Percentiles rank a stretch among this genome's conserved stretches.
Conservation (phyloP, 2,797 vertebrate genomes). For the Enteromius trimaculatus region DNA sequence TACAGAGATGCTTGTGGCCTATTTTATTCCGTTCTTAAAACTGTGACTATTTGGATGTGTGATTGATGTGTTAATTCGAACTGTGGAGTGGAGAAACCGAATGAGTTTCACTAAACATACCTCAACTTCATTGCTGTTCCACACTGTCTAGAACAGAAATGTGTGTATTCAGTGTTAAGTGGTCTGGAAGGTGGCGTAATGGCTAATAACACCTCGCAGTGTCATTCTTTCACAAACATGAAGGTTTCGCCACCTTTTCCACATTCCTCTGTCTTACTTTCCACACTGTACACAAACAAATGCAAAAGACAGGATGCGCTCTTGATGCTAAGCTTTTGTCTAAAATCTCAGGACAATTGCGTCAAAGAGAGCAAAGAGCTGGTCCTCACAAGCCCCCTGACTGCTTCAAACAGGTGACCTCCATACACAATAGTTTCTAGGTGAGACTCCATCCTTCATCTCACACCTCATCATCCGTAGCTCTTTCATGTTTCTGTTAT, state of each 20-base stretch:
- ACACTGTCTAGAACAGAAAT: not conserved
- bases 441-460: constrained; percentile 4
- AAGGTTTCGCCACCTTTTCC: constrained; percentile 60
- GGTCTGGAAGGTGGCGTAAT: constrained; percentile 44
- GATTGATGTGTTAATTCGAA: not conserved
- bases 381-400: constrained; percentile 12
- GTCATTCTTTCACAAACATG: constrained; percentile 65
- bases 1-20: not conserved
- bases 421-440: constrained; percentile 1
- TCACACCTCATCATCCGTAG: constrained; percentile 1
- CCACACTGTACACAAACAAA: constrained; percentile 33
- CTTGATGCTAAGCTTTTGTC: constrained; percentile 25
- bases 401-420: constrained; percentile 29
- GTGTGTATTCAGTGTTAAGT: constrained; percentile 42
- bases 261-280: constrained; percentile 46
- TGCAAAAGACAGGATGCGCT: constrained; percentile 45
- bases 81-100: not conserved
- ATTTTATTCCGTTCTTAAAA: not conserved
- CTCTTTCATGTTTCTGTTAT: not conserved
- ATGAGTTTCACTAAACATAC: not conserved
- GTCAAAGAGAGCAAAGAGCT: constrained; percentile 13
- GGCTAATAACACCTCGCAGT: constrained; percentile 46
- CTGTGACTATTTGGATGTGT: not conserved
- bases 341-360: constrained; percentile 38
- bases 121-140: not conserved